phyloP scores from a whole-genome alignment of 2,113 vertebrate genomes.

The Heptranchias perlo region DNA sequence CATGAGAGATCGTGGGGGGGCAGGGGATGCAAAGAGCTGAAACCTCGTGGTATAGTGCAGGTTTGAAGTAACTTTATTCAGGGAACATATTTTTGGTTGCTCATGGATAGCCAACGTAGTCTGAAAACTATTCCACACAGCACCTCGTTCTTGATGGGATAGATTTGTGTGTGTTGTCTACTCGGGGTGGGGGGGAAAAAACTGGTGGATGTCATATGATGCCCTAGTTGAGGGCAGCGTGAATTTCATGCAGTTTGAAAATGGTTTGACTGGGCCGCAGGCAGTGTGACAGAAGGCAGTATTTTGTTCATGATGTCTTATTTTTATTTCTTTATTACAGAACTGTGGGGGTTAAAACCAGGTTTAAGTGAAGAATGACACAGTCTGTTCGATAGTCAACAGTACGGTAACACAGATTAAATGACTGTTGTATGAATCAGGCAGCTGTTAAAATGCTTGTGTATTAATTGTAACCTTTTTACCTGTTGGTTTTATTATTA shows the following conservation, averaged over 20 bases:
- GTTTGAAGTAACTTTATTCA: too few species aligned
- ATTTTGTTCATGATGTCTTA: background rate
- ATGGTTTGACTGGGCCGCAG: background rate
- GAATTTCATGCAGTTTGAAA: background rate
- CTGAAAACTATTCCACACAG: background rate
- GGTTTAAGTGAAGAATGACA: background rate
- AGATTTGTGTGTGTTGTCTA: background rate
- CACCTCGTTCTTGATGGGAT: background rate
- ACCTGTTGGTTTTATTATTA: background rate
- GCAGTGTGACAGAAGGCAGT: background rate
- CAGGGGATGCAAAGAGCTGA: too few species aligned
- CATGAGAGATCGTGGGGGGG: too few species aligned
- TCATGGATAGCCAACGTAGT: too few species aligned
- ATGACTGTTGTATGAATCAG: background rate
- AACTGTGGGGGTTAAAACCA: background rate
- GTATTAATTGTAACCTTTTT: background rate
- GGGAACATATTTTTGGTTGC: too few species aligned
- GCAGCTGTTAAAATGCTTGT: background rate
- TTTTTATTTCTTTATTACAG: background rate
- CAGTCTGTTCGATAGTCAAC: background rate
- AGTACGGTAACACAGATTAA: background rate
- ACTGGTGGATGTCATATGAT: background rate
- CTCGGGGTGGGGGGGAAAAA: background rate
- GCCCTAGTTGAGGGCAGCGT: background rate
- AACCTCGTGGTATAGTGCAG: too few species aligned